A percentile compares a stretch with the other conserved stretches of the same genome.
These are phyloP conservation scores for Steinernema scapterisci DNA, from an alignment of 2,888 invertebrate species.

Conservation along the genomic window DNA sequence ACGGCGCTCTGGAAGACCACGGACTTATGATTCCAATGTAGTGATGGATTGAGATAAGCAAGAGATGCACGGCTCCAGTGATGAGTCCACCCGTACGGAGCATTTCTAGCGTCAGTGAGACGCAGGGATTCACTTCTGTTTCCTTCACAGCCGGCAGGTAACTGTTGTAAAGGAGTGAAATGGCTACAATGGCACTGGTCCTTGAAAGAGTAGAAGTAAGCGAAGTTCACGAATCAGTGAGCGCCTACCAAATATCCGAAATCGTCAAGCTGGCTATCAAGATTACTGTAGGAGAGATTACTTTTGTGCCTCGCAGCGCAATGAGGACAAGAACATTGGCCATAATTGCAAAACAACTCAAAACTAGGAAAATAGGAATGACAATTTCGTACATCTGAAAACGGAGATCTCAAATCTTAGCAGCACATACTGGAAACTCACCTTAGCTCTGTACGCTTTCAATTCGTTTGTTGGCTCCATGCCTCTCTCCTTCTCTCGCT, in stretches of 20 bases:
- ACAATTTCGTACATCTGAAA: constrained; percentile 51
- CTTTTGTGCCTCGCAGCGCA: constrained; percentile 50
- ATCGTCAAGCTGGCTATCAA: constrained; percentile 47
- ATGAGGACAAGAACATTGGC: constrained; percentile 47
- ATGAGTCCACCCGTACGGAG: constrained; percentile 52
- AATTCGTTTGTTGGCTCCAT: constrained; percentile 14
- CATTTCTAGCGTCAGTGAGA: constrained; percentile 50
- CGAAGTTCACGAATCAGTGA: too few relatives aligned
- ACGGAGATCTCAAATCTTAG: not conserved
- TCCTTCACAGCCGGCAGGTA: constrained; percentile 48
- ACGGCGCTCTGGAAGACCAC: constrained; percentile 19
- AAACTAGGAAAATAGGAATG: constrained; percentile 46
- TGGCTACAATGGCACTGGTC: constrained; percentile 49
- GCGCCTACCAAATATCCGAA: constrained; percentile 48
- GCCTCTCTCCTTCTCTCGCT: not conserved
- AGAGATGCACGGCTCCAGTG: constrained; percentile 50
- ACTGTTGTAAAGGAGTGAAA: constrained; percentile 51
- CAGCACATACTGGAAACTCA: not conserved
- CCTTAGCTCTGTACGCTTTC: constrained; percentile 17
- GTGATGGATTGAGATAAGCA: constrained; percentile 49
- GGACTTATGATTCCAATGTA: constrained; percentile 48
- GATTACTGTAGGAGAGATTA: constrained; percentile 50
- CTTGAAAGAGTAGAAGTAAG: constrained; percentile 6
- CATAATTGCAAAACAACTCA: constrained; percentile 46
- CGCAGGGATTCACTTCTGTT: constrained; percentile 49